Evolutionary conservation across 2,888 invertebrate genomes (phyloP).

Genomic region (Phortica okadai): DNA sequence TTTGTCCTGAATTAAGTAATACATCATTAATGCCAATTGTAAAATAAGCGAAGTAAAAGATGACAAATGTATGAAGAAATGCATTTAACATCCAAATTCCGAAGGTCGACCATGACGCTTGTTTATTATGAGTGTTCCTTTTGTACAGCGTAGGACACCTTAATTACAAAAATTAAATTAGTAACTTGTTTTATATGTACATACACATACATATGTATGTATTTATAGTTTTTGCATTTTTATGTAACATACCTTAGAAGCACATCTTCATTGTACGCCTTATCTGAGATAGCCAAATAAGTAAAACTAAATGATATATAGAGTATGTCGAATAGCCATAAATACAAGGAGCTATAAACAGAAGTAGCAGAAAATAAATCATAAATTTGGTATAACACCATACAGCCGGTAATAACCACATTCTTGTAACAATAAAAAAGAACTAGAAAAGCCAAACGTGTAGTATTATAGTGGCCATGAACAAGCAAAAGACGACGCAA

Average conservation of each 20-base stretch:
- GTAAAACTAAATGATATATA: conserved; percentile 86
- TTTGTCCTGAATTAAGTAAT: conserved; percentile 77
- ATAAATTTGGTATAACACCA: conserved; percentile 79
- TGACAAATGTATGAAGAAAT: conserved; percentile 81
- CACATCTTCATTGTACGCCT: conserved; percentile 79
- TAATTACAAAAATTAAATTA: too few relatives aligned
- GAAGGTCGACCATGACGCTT: conserved; percentile 81
- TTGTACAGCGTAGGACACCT: conserved; percentile 83
- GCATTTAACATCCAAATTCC: conserved; percentile 79
- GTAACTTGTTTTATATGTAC: too few relatives aligned
- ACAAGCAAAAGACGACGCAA: conserved; percentile 85
- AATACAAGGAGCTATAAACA: conserved; percentile 84
- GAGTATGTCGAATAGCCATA: conserved; percentile 85
- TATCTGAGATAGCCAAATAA: conserved; percentile 84
- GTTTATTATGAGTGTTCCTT: conserved; percentile 79
- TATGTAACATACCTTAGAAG: conserved; percentile 76
- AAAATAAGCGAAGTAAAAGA: conserved; percentile 78
- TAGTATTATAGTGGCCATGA: conserved; percentile 89
- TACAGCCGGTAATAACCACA: conserved; percentile 82
- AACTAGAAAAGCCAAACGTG: conserved; percentile 83
- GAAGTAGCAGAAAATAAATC: conserved; percentile 80
- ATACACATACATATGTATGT: too few relatives aligned
- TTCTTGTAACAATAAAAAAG: conserved; percentile 92
- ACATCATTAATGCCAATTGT: conserved; percentile 76
- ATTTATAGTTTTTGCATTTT: too few relatives aligned